These are phyloP conservation scores for Pogona vitticeps DNA, from an alignment of 2,113 vertebrate genomes.

Conservation along the genomic window DNA sequence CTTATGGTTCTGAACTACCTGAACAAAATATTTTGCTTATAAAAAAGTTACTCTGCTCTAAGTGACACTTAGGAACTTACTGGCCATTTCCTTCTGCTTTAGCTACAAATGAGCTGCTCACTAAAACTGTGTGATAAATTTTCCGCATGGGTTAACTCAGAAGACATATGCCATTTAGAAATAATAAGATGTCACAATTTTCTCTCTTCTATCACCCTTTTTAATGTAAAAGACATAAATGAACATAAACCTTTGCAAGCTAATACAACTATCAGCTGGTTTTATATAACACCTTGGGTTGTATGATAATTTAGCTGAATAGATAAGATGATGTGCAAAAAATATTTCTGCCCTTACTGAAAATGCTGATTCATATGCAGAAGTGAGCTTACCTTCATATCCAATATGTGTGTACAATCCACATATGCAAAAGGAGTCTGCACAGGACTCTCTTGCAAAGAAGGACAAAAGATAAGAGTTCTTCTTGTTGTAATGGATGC, in stretches of 20 bases:
- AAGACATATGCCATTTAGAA: constrained; percentile 66
- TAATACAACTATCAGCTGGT: constrained; percentile 55
- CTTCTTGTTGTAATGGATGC: too few relatives aligned
- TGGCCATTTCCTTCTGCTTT: constrained; percentile 70
- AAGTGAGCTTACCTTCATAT: not conserved
- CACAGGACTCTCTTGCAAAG: too few relatives aligned
- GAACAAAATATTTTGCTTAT: constrained; percentile 55
- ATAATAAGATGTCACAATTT: constrained; percentile 60
- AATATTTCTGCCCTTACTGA: not conserved
- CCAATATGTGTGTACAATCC: not conserved
- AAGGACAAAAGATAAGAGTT: too few relatives aligned
- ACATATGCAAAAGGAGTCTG: not conserved
- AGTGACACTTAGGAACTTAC: constrained; percentile 67
- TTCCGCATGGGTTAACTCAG: constrained; percentile 66
- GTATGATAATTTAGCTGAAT: not conserved
- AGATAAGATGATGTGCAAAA: too few relatives aligned
- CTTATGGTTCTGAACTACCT: constrained; percentile 39
- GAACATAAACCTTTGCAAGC: constrained; percentile 46
- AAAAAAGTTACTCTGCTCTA: constrained; percentile 53
- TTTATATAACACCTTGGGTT: not conserved
- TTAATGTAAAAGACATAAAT: constrained; percentile 40
- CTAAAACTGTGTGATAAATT: constrained; percentile 73
- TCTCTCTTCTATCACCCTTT: constrained; percentile 40
- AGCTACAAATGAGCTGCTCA: constrained; percentile 72
- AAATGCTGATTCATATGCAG: not conserved